These are phyloP conservation scores for Drosophila kanapiae DNA, from an alignment of 1,140 invertebrate genomes.

Conservation along the genomic window DNA sequence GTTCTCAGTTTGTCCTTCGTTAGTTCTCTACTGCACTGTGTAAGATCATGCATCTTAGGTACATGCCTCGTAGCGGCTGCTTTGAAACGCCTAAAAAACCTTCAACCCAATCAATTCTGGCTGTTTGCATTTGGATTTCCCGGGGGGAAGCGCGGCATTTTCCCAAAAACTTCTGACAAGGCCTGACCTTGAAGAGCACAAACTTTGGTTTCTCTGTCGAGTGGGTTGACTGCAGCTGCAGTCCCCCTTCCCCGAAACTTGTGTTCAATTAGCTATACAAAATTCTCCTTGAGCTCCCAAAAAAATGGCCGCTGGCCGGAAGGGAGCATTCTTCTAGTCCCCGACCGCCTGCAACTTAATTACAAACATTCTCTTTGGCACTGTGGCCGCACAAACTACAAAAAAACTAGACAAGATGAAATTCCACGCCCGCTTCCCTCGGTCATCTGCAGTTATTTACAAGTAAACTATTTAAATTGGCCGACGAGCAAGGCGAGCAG, in stretches of 20 bases:
- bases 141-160: conserved; percentile 19
- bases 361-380: conserved; percentile 64
- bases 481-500: conserved; percentile 43
- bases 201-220: conserved; percentile 24
- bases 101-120: conserved; percentile 34
- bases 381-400: conserved; percentile 43
- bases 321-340: conserved; percentile 31
- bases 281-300: conserved; percentile 61
- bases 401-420: conserved; percentile 17
- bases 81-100: conserved; percentile 50
- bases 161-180: conserved; percentile 46
- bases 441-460: conserved; percentile 64
- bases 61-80: conserved; percentile 58
- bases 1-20: conserved; percentile 29
- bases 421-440: conserved; percentile 22
- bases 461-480: conserved; percentile 62
- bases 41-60: conserved; percentile 60
- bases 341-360: conserved; percentile 69
- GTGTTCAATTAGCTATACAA: conserved; percentile 69
- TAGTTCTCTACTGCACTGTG: conserved; percentile 37
- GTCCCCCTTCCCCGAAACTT: conserved; percentile 16
- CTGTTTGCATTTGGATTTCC: conserved; percentile 36
- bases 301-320: conserved; percentile 50
- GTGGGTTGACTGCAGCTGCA: conserved; percentile 12
- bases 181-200: conserved; percentile 42